Conservation (phyloP, 1,140 invertebrate genomes). For the Drosophila guanche region DNA sequence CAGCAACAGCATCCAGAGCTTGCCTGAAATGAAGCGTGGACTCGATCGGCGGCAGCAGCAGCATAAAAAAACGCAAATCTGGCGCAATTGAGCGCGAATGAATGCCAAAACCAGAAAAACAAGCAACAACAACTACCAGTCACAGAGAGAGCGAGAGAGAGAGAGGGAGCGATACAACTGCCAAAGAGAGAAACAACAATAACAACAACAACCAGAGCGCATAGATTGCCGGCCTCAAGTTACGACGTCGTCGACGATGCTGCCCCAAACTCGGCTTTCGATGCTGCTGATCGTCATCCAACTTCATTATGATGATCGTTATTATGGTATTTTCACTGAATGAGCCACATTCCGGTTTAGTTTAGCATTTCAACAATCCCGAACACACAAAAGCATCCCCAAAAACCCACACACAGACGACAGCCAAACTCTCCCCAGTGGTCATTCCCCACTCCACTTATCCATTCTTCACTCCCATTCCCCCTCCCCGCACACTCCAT, state of each 20-base stretch:
- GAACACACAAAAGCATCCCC: conserved; percentile 77
- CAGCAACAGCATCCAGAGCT: conserved; percentile 2
- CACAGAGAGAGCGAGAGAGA: no score
- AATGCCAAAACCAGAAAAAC: conserved; percentile 74
- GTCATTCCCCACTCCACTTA: conserved; percentile 3
- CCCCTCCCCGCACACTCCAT: conserved; percentile 37
- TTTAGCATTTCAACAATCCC: conserved; percentile 59
- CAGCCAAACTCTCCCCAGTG: conserved; percentile 3
- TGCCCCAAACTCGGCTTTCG: conserved; percentile 27
- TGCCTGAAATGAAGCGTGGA: conserved; percentile 63
- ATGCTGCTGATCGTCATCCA: conserved; percentile 10
- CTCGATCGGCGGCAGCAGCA: conserved; percentile 39
- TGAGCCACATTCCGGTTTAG: conserved; percentile 81
- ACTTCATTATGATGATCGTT: conserved; percentile 40
- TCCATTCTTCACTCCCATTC: conserved; percentile 23
- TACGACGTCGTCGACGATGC: conserved; percentile 45
- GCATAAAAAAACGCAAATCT: conserved; percentile 73
- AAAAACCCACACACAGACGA: conserved; percentile 67
- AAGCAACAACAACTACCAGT: conserved; percentile 54
- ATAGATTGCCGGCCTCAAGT: conserved; percentile 76
- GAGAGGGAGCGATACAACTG: no score
- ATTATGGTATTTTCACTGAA: conserved; percentile 75
- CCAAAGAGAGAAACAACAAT: conserved; percentile 77
- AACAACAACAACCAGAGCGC: conserved; percentile 44
- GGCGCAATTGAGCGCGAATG: conserved; percentile 78